A percentile compares a stretch with the other conserved stretches of the same genome.
Evolutionary conservation across 2,888 invertebrate species (phyloP).

Genomic region (Caenorhabditis afra): DNA sequence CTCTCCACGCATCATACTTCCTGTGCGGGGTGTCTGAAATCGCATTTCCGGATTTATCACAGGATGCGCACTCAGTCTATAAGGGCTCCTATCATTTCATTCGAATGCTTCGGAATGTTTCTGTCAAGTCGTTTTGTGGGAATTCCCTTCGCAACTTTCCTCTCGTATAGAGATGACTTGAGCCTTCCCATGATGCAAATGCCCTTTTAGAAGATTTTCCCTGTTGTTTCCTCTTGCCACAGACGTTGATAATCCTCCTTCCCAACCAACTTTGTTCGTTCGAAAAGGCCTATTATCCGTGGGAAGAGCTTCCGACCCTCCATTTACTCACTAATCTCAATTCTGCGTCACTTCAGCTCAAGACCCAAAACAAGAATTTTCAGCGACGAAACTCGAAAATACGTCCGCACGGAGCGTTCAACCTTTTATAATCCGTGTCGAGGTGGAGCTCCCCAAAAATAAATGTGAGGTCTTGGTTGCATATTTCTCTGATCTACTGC

Average conservation of each 20-base stretch:
- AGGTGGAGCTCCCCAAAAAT: constrained; percentile 20
- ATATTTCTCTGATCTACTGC: constrained; percentile 27
- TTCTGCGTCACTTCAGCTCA: too few species aligned
- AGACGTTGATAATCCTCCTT: too few species aligned
- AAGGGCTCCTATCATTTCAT: constrained; percentile 5
- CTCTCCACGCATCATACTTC: constrained; percentile 31
- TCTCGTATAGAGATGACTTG: too few species aligned
- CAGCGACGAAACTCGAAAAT: not conserved
- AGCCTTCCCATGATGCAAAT: too few species aligned
- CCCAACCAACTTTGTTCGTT: not conserved
- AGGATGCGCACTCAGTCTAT: constrained; percentile 26
- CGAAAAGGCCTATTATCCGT: constrained; percentile 1
- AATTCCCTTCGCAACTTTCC: too few species aligned
- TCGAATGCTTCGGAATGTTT: not conserved
- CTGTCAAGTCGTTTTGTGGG: not conserved
- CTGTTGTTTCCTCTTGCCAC: too few species aligned
- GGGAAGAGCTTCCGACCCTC: too few species aligned
- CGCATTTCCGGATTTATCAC: constrained; percentile 38
- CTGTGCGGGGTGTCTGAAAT: constrained; percentile 38
- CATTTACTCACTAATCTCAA: too few species aligned
- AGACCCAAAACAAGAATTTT: too few species aligned
- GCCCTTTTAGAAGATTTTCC: too few species aligned
- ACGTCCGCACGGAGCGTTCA: constrained; percentile 32
- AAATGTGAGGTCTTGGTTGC: not conserved
- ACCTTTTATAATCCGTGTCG: constrained; percentile 35